These are phyloP conservation scores for Iguana delicatissima DNA, from an alignment of 2,797 vertebrate species.

Conservation along the genomic window DNA sequence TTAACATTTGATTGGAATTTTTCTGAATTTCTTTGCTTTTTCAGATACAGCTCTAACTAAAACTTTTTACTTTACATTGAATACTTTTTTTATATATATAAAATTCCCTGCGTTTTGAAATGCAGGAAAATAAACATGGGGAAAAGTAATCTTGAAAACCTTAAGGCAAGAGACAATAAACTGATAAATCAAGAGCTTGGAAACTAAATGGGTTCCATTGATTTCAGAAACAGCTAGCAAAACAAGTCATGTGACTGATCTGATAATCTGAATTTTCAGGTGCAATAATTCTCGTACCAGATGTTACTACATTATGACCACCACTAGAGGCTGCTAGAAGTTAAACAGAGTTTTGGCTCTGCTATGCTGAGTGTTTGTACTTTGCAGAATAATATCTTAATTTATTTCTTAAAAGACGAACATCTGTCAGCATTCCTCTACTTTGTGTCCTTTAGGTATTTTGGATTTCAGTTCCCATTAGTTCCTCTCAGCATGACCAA, in stretches of 20 bases:
- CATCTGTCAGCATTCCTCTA: neutral
- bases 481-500: neutral
- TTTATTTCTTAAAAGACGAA: neutral
- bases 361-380: neutral
- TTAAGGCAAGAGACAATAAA: no score
- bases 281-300: neutral
- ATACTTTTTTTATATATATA: no score
- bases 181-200: no score
- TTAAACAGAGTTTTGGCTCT: slow-evolving; percentile 50
- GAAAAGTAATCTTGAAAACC: no score
- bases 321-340: slow-evolving; percentile 79
- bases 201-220: neutral
- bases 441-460: neutral
- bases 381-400: slow-evolving; percentile 11
- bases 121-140: no score
- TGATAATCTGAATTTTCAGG: neutral
- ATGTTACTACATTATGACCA: neutral
- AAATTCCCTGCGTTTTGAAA: no score
- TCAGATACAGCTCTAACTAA: no score
- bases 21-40: no score
- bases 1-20: no score
- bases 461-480: neutral
- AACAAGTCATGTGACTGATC: neutral
- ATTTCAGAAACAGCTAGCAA: neutral
- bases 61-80: no score